These are phyloP conservation scores for Antennarius maculatus DNA, from an alignment of 2,797 vertebrate species.

Conservation along the genomic window DNA sequence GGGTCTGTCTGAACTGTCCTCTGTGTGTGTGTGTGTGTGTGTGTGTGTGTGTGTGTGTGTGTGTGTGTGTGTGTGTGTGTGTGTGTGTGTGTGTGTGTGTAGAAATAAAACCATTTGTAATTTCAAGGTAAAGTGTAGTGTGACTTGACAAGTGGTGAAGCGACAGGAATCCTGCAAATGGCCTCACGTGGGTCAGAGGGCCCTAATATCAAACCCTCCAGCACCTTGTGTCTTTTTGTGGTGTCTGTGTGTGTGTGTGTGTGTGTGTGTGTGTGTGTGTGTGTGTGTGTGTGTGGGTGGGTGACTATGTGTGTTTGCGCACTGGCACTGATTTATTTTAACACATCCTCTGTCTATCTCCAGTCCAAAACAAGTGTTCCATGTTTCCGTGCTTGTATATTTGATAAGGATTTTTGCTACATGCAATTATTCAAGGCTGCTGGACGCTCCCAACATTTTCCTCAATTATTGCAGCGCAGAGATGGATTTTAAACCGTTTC, in stretches of 20 bases:
- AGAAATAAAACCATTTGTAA: constrained; percentile 7
- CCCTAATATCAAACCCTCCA: constrained; percentile 45
- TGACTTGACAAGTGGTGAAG: constrained; percentile 48
- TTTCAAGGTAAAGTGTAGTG: constrained; percentile 18
- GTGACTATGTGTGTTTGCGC: background rate
- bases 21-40: constrained; percentile 20
- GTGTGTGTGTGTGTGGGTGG: constrained; percentile 5
- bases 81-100: constrained; percentile 1
- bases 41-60: constrained; percentile 11
- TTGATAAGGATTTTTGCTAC: constrained; percentile 4
- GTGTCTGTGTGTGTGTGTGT: background rate
- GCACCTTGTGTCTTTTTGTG: constrained; percentile 19
- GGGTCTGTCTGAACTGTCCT: too few relatives aligned
- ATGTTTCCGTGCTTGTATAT: background rate
- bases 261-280: constrained; percentile 3
- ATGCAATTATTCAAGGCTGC: constrained; percentile 3
- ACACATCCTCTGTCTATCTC: constrained; percentile 13
- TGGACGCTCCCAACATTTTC: constrained; percentile 4
- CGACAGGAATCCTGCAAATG: constrained; percentile 39
- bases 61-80: constrained; percentile 7
- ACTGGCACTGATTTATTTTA: background rate
- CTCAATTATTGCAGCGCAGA: background rate
- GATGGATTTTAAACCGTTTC: background rate
- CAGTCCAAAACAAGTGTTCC: constrained; percentile 1
- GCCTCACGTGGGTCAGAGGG: constrained; percentile 62